A percentile compares a stretch with the other conserved stretches of the same genome.
Conservation (phyloP, 2,113 vertebrate genomes). For the Solea solea region DNA sequence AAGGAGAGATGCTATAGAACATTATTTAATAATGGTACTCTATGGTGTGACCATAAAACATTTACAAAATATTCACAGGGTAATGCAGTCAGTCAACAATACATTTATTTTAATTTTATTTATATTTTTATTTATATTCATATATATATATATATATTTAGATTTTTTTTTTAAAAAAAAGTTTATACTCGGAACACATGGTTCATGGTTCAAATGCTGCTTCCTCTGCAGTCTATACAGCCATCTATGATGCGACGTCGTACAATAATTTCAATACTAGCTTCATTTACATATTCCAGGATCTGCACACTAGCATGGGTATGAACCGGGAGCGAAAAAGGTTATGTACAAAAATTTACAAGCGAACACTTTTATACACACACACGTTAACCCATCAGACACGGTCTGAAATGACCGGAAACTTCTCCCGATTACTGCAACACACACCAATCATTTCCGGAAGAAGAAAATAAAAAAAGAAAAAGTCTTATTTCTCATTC, state of each 20-base stretch:
- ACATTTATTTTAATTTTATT: conserved; percentile 70
- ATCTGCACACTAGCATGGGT: conserved; percentile 62
- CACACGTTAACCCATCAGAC: conserved; percentile 48
- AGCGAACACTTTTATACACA: conserved; percentile 35
- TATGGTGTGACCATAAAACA: conserved; percentile 71
- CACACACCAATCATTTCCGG: conserved; percentile 66
- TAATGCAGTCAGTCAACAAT: conserved; percentile 64
- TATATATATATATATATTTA: background rate
- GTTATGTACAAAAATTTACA: conserved; percentile 74
- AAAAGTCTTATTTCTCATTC: conserved; percentile 68
- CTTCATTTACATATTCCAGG: conserved; percentile 66
- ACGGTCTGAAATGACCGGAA: conserved; percentile 73
- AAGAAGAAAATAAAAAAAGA: background rate
- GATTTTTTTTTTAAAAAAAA: conserved; percentile 61
- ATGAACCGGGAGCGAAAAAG: conserved; percentile 47
- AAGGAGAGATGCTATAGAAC: conserved; percentile 51
- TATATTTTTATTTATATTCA: background rate
- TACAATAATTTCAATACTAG: conserved; percentile 61
- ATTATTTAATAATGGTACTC: conserved; percentile 74
- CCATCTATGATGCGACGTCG: conserved; percentile 57
- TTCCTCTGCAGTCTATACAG: conserved; percentile 48
- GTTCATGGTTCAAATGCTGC: conserved; percentile 56
- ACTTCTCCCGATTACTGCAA: conserved; percentile 69
- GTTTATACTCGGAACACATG: conserved; percentile 53
- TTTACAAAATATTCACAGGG: conserved; percentile 79